Evolutionary conservation across 37 sponge, comb jelly and placozoan species (phyloP), one percentile per base, ranked within the genome.

Genomic region (Corticium candelabrum): DNA sequence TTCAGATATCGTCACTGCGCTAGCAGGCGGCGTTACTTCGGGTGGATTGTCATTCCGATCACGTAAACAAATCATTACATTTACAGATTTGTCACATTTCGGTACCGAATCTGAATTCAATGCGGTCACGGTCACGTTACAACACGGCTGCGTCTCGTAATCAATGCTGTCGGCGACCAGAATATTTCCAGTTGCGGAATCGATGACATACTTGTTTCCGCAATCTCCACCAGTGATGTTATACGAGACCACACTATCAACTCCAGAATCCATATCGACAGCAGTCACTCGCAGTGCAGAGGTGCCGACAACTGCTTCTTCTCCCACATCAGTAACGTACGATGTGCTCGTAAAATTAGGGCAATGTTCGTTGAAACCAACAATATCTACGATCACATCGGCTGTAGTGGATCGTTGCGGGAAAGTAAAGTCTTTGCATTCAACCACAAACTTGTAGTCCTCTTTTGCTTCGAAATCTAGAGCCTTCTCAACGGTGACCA

Each of bases 391-490:
- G 62, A 27, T 50, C 15, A 50, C 62, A 50, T 11, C 21, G 62
- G 62, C 62, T 27, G 62, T 50, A 11, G 62, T 21, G 62, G 11
- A 27, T 21, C 11, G 62, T 50, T 11, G 62, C 11, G 62, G 62
- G 21, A 21, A 50, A 21, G 15, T 21, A 11, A 27, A 27, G 62
- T 50, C 62, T 27, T 50, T 50, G 62, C 62, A 50, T 50, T 11
- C 62, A 21, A 81, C 74, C 0, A 37, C 31, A 56, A 81, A 81
- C 3, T 15, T 27, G 7, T 43, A 39, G 1, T 73, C 62, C 1
- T 21, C 50, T 27, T 21, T 35, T 0, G 74, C 39, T 29, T 87
- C 92, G 37, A 79, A 87, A 40, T 87, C 88, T 37, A 91, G 72
- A n/a, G 78, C 36, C 5, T 37, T 31, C 1, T 69, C n/a, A 4